Conservation (phyloP, 2,888 invertebrate species). For the Philaethria dido region DNA sequence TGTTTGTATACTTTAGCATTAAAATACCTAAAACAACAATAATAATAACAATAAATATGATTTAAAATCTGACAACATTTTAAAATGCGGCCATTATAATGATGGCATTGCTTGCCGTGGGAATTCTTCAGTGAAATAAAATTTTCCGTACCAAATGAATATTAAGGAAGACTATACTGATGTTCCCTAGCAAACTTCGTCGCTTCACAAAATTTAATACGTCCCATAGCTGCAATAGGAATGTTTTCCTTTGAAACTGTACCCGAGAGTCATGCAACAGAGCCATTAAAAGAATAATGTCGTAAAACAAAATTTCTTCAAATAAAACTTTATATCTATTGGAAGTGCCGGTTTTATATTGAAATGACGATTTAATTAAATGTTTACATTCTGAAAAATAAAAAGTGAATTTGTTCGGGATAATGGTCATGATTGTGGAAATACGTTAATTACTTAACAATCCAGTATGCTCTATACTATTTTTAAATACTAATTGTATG, state of each 20-base stretch:
- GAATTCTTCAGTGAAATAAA: slow-evolving; percentile 25
- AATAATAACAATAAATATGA: slow-evolving; percentile 11
- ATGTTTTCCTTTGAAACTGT: slow-evolving; percentile 69
- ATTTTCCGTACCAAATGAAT: slow-evolving; percentile 38
- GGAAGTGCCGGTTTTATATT: slow-evolving; percentile 25
- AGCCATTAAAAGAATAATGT: slow-evolving; percentile 71
- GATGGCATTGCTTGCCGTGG: neutral
- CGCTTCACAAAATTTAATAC: slow-evolving; percentile 71
- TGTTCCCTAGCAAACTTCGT: slow-evolving; percentile 62
- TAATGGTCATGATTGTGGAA: too few relatives aligned
- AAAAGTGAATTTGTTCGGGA: too few relatives aligned
- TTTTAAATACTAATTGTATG: too few relatives aligned
- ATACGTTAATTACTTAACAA: too few relatives aligned
- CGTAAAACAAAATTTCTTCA: slow-evolving; percentile 64
- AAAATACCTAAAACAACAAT: neutral
- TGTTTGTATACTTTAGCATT: neutral
- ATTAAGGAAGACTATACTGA: slow-evolving; percentile 50
- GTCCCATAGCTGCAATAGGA: slow-evolving; percentile 75
- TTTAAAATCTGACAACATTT: slow-evolving; percentile 20
- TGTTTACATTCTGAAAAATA: neutral
- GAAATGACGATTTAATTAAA: slow-evolving; percentile 18
- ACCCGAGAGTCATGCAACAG: slow-evolving; percentile 65
- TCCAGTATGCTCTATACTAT: too few relatives aligned
- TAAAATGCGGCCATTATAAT: slow-evolving; percentile 3
- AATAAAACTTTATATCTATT: slow-evolving; percentile 51